Percentiles rank a stretch among this genome's conserved stretches.
phyloP scores from a whole-genome alignment of 2,888 invertebrate genomes.

The Cataglyphis albicans region DNA sequence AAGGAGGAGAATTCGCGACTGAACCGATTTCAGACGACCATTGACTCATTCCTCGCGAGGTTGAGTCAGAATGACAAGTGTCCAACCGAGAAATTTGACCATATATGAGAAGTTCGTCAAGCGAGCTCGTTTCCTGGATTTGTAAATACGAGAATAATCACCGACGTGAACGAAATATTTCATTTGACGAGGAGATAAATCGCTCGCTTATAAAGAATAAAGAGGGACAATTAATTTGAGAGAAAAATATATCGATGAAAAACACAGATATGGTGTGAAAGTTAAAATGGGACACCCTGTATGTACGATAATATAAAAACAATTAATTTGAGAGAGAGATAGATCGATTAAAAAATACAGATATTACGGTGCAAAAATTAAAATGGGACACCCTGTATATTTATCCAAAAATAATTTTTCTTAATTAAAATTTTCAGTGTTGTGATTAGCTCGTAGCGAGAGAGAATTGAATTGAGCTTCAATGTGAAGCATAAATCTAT shows the following conservation, averaged over 20 bases:
- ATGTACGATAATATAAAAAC: too few species aligned
- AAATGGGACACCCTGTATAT: too few species aligned
- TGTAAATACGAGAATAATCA: constrained; percentile 7
- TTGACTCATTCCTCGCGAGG: constrained; percentile 8
- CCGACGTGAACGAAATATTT: neutral
- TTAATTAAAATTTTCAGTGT: neutral
- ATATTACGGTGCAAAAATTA: too few species aligned
- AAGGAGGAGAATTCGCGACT: neutral
- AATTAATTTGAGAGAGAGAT: too few species aligned
- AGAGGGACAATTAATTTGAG: constrained; percentile 22
- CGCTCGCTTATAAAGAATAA: neutral
- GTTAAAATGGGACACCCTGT: too few species aligned
- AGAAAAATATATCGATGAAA: neutral
- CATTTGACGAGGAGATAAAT: neutral
- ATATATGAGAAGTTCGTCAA: neutral
- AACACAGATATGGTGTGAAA: neutral
- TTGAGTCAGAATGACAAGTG: constrained; percentile 13
- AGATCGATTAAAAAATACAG: too few species aligned
- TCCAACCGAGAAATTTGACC: neutral
- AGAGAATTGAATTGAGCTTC: constrained; percentile 13
- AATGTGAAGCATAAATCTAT: constrained; percentile 41
- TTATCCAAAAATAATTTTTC: constrained; percentile 6
- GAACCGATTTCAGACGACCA: neutral
- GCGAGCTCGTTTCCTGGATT: neutral
- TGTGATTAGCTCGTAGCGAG: constrained; percentile 14